Base-by-base conservation (phyloP, 1,140 invertebrate species). In the Telenomus remus region DNA sequence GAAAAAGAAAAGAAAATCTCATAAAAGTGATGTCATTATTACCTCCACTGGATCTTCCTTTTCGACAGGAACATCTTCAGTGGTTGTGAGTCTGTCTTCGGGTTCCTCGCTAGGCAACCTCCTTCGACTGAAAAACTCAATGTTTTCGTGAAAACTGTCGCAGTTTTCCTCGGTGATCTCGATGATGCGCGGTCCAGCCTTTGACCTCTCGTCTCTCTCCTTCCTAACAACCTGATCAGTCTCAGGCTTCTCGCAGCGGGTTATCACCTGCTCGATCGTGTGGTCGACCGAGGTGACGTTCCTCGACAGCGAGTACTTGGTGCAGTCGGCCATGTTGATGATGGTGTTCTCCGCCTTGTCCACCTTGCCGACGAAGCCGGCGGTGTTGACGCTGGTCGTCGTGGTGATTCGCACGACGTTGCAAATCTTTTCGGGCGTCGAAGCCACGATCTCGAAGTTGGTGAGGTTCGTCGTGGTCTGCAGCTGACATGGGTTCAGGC, bases 151-250 rank as follows among this genome's bases (percentile, higher is more conserved):
- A 43, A 87, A 87, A 46, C 86, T 87, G 49, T 87, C 86, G 39
- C 86, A 87, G 13, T 87, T 87, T 53, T 87, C 86, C 42, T 87
- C 86, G 0, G 86, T 87, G 11, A 87, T 85, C 16, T 86, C 86
- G 8, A 87, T 87, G 6, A 87, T 83, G 11, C 82, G 76, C 0
- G 83, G 70, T 0, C 81, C 82, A 1, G 53, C 53, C 51, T 79
- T 79, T 12, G 43, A 35, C 69, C 83, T 61, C 42, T 80, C 78
- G 1, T 79, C 76, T 5, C 80, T 79, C n/a, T 82, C 80, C 0
- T 4, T 54, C 42, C 6, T 39, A 0, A 7, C 19, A 39, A 9
- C 13, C 1, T 14, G 54, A 33, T 59, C 14, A 4, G 57, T 68
- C 0, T 65, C 63, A 12, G 47, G 7, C 12, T 76, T 70, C n/a